phyloP scores from a whole-genome alignment of 1,140 invertebrate species.

The Halyomorpha halys region DNA sequence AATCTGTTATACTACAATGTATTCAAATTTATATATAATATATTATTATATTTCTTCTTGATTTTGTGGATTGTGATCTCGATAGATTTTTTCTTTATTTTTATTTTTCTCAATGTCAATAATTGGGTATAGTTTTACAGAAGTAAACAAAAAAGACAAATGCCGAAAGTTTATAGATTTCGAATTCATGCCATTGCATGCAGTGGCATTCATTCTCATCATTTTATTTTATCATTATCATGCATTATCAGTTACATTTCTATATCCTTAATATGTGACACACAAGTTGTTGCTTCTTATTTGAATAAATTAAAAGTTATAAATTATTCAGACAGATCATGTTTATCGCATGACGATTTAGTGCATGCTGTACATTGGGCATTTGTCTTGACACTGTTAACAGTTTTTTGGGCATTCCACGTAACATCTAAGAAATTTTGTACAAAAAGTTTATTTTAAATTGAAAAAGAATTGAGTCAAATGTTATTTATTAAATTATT shows the following conservation, averaged over 20 bases:
- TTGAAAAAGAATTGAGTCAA: too few relatives aligned
- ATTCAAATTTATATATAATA: slow-evolving; percentile 1
- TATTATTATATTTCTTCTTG: neutral
- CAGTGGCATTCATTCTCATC: slow-evolving; percentile 10
- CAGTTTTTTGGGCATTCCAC: slow-evolving; percentile 7
- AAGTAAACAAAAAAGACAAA: slow-evolving; percentile 15
- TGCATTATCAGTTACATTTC: too few relatives aligned
- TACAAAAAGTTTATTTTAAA: neutral
- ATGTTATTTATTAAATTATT: too few relatives aligned
- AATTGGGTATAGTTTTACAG: slow-evolving; percentile 6
- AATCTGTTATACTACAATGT: slow-evolving; percentile 5
- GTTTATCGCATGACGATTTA: slow-evolving; percentile 8
- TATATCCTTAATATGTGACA: too few relatives aligned
- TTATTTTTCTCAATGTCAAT: slow-evolving; percentile 7
- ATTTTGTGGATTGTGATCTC: slow-evolving; percentile 20
- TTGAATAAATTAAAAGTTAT: too few relatives aligned
- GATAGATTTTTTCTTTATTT: slow-evolving; percentile 1
- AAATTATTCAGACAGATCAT: slow-evolving; percentile 7
- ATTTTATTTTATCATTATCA: slow-evolving; percentile 10
- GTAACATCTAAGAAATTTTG: slow-evolving; percentile 10
- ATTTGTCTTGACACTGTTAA: slow-evolving; percentile 5
- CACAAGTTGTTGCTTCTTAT: too few relatives aligned
- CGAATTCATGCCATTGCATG: slow-evolving; percentile 7
- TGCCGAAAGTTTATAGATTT: neutral
- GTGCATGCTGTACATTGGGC: slow-evolving; percentile 8